A percentile compares a stretch with the other conserved stretches of the same genome.
phyloP scores from a whole-genome alignment of 1,140 invertebrate genomes.

The Pinna nobilis region DNA sequence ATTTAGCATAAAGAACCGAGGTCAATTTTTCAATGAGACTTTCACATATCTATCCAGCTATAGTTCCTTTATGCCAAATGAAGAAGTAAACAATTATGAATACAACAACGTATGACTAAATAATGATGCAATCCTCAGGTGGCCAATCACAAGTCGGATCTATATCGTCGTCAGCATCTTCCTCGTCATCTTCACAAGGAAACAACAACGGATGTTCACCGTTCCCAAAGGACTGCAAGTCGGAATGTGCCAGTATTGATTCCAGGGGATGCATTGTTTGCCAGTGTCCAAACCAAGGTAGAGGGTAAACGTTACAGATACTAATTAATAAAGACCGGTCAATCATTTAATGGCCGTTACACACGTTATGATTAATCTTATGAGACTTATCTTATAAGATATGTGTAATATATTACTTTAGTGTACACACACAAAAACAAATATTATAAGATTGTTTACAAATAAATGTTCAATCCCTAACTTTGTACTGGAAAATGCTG shows the following conservation, averaged over 20 bases:
- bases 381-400: too few species aligned
- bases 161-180: not conserved
- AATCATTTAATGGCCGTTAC: too few species aligned
- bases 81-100: not conserved
- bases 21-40: too few species aligned
- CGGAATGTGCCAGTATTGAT: conserved; percentile 5
- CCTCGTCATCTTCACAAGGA: not conserved
- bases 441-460: too few species aligned
- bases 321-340: too few species aligned
- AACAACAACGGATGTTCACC: conserved; percentile 10
- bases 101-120: not conserved
- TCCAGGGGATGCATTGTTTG: conserved; percentile 1
- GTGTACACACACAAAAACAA: too few species aligned
- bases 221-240: conserved; percentile 4
- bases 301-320: too few species aligned
- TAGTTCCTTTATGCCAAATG: not conserved
- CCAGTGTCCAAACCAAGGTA: conserved; percentile 15
- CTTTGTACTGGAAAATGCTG: too few species aligned
- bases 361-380: too few species aligned
- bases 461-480: too few species aligned
- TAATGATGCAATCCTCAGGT: not conserved
- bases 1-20: too few species aligned
- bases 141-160: not conserved
- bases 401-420: too few species aligned
- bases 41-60: not conserved